Evolutionary conservation across 35 echinoderm and acorn worm genomes (phyloP), one percentile per base, ranked within the genome.

Genomic region (Apostichopus japonicus): DNA sequence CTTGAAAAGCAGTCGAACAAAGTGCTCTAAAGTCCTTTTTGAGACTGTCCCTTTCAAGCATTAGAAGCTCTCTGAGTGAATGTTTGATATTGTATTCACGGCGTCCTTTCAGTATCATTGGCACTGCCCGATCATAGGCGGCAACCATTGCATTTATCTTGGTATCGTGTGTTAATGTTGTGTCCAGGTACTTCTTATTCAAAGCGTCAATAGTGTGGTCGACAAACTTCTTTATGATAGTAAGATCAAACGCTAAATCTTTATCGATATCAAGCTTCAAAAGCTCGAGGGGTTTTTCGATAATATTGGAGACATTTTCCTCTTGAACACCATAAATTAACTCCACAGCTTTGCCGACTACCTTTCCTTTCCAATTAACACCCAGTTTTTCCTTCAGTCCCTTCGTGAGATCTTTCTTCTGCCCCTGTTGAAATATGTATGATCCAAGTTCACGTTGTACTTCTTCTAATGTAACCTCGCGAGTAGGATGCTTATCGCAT

Each of bases 201-300:
- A 90, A 65, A 13, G 63, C 87, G 15, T 55, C 71, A 8, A 77
- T 90, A 19, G 87, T 77, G 4, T 0, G 0, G 27, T 73, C 62
- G 19, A 90, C 53, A 21, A 90, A 24, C 25, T 90, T 77, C 19
- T 90, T n/a, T 0, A 90, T 77, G 10, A 90, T 90, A 16, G 44
- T 5, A 11, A 13, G 87, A 90, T 90, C 87, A 75, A 73, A 90
- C 0, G 87, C 87, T 7, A 90, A 8, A 4, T 90, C 87, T 8
- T 90, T 54, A 1, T 17, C 10, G 0, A 90, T 33, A 27, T 90
- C 63, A 6, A 10, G 0, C 25, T 90, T 23, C 25, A 90, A 58
- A 24, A 0, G 23, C 0, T 0, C 63, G 0, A 90, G 33, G 14
- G 70, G 51, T 77, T 56, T 87, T 87, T 87, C 83, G 15, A 87